phyloP scores from a whole-genome alignment of 2,797 vertebrate genomes.

The Macrochelys suwanniensis region DNA sequence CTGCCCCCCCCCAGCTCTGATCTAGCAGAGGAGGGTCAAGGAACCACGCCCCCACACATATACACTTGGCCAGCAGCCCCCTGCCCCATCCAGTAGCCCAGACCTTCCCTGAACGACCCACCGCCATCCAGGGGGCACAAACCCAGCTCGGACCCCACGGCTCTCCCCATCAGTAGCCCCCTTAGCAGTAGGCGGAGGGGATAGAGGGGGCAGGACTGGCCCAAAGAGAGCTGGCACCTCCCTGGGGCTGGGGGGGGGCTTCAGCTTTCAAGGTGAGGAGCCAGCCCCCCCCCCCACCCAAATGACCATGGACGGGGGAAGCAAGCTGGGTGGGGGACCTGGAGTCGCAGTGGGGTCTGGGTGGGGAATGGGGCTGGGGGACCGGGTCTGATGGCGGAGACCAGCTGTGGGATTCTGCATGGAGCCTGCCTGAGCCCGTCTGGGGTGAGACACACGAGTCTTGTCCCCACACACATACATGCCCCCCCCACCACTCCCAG shows the following conservation, averaged over 20 bases:
- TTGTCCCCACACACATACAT: no score
- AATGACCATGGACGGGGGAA: no score
- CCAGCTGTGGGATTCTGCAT: background rate
- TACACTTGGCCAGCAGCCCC: background rate
- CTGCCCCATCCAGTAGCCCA: background rate
- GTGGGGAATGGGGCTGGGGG: no score
- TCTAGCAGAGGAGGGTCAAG: background rate
- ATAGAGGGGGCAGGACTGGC: background rate
- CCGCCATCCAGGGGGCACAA: background rate
- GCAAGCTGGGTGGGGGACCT: no score
- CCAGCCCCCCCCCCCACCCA: background rate
- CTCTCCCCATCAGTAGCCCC: background rate
- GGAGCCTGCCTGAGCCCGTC: background rate
- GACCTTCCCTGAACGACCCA: background rate
- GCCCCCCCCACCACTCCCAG: background rate
- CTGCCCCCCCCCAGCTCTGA: background rate
- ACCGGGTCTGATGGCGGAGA: background rate
- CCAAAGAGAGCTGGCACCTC: background rate
- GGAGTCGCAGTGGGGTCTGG: no score
- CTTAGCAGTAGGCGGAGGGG: background rate
- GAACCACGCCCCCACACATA: background rate
- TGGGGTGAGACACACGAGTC: background rate
- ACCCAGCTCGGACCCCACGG: background rate
- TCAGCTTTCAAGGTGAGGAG: background rate
- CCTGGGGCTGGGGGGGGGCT: no score